Conservation (phyloP, 2,888 invertebrate species). For the Polymixis lichenea region DNA sequence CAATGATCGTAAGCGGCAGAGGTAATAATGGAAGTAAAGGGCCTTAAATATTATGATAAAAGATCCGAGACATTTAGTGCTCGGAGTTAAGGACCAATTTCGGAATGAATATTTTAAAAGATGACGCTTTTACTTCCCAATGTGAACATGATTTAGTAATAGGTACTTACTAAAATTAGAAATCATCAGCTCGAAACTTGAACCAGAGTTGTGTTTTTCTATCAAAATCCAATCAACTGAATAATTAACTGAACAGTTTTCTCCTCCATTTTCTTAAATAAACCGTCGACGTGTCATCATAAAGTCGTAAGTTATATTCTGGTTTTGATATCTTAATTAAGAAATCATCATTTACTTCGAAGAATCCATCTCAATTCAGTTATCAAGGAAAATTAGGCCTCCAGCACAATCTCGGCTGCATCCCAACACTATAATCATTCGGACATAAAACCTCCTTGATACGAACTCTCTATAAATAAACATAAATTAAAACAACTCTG, state of each 20-base stretch:
- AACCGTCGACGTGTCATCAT: not conserved
- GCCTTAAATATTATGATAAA: slow-evolving; percentile 41
- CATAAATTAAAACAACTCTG: slow-evolving; percentile 78
- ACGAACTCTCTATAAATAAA: slow-evolving; percentile 67
- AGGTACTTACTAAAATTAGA: not conserved
- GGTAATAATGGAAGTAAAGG: slow-evolving; percentile 13
- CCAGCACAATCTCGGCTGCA: slow-evolving; percentile 23
- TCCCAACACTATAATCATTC: slow-evolving; percentile 52
- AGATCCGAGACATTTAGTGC: slow-evolving; percentile 6
- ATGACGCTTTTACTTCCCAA: not conserved
- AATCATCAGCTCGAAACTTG: no score
- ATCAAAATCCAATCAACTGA: slow-evolving; percentile 6
- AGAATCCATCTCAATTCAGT: slow-evolving; percentile 42
- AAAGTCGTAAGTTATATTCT: slow-evolving; percentile 11
- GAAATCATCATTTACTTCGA: slow-evolving; percentile 18
- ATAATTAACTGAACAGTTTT: slow-evolving; percentile 8
- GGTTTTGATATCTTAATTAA: slow-evolving; percentile 33
- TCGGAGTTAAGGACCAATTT: slow-evolving; percentile 22
- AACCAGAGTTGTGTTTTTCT: not conserved
- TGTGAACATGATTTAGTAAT: slow-evolving; percentile 4
- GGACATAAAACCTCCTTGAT: slow-evolving; percentile 49
- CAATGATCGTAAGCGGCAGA: slow-evolving; percentile 28
- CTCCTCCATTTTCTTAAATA: slow-evolving; percentile 3
- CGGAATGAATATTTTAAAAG: slow-evolving; percentile 5
- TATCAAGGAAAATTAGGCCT: slow-evolving; percentile 50